Conservation (phyloP, 2,113 vertebrate genomes). For the Tachycineta bicolor region DNA sequence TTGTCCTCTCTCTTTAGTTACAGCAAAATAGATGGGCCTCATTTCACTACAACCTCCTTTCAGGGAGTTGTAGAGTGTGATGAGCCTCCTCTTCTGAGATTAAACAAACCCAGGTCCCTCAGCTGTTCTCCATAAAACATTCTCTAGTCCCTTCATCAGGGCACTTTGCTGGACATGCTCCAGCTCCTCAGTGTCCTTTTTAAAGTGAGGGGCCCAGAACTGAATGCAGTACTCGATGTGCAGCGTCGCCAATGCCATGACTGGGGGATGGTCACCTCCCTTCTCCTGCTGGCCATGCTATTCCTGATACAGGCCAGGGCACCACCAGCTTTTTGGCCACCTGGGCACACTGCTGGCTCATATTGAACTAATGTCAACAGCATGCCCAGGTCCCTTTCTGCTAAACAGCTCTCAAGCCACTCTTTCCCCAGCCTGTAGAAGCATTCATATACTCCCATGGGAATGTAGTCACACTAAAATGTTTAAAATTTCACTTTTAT, state of each 20-base stretch:
- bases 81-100: not conserved
- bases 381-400: not conserved
- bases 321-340: rapidly evolving
- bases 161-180: not conserved
- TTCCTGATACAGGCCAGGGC: not conserved
- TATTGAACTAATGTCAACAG: not conserved
- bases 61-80: not conserved
- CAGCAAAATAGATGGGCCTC: rapidly evolving
- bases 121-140: not conserved
- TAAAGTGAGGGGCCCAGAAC: not conserved
- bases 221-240: rapidly evolving
- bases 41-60: not conserved
- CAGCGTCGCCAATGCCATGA: not conserved
- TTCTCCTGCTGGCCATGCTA: not conserved
- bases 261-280: not conserved
- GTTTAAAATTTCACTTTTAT: not conserved
- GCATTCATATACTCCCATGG: not conserved
- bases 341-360: not conserved
- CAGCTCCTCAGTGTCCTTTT: not conserved
- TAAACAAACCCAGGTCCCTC: not conserved
- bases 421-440: not conserved
- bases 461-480: not conserved
- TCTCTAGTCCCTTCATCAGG: not conserved
- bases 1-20: not conserved
- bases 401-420: not conserved